phyloP scores from a whole-genome alignment of 2,888 invertebrate species.

The Creontiades dilutus region DNA sequence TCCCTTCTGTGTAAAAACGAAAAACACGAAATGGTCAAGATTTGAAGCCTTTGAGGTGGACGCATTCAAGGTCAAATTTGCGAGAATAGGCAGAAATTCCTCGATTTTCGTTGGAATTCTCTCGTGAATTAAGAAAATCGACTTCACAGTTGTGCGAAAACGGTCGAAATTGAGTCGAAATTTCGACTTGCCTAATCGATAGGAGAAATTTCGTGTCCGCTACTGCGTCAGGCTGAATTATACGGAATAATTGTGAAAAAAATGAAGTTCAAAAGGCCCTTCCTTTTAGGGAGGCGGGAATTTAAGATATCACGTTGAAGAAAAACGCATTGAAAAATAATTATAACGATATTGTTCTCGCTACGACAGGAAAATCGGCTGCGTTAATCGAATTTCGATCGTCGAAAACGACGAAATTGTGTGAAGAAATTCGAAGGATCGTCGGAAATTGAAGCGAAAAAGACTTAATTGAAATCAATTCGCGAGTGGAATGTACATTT shows the following conservation, averaged over 20 bases:
- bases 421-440: background rate
- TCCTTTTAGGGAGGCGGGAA: conserved; percentile 14
- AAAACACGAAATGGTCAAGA: no score
- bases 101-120: background rate
- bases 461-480: no score
- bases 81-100: no score
- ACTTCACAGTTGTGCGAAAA: background rate
- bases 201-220: no score
- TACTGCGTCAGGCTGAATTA: background rate
- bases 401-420: background rate
- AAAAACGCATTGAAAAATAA: background rate
- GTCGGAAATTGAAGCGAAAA: background rate
- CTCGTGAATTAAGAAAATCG: background rate
- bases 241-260: no score
- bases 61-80: no score
- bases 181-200: background rate
- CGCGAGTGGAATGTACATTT: no score
- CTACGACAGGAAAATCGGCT: no score
- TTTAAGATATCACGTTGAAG: conserved; percentile 21
- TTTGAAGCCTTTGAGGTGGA: no score
- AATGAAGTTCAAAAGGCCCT: conserved; percentile 30
- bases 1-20: no score
- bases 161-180: background rate
- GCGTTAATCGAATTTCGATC: no score
- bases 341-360: no score